A percentile compares a stretch with the other conserved stretches of the same genome.
Conservation (phyloP, 2,797 vertebrate species). For the Channa striata region DNA sequence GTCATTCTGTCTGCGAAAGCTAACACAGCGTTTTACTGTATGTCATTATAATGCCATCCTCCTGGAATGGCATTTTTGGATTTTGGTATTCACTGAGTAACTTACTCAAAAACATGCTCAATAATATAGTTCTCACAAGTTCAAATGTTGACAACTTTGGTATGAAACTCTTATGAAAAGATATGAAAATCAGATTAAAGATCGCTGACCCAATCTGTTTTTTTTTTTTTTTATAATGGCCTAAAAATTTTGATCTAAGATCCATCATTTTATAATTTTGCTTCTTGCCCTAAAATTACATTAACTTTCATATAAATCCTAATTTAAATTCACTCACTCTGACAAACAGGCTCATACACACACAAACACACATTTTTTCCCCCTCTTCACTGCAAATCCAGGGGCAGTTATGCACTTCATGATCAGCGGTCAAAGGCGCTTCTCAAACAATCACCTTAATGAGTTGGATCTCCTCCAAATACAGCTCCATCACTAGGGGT, state of each 20-base stretch:
- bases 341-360: conserved; percentile 1
- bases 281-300: background rate
- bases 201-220: conserved; percentile 16
- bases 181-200: conserved; percentile 34
- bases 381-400: conserved; percentile 51
- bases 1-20: conserved; percentile 47
- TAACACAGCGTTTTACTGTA: conserved; percentile 31
- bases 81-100: conserved; percentile 26
- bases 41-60: conserved; percentile 34
- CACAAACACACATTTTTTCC: conserved; percentile 8
- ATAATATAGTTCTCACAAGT: conserved; percentile 18
- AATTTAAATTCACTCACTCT: background rate
- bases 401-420: conserved; percentile 76
- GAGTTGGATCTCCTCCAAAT: conserved; percentile 74
- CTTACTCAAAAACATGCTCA: conserved; percentile 16
- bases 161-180: conserved; percentile 17
- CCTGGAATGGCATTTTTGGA: conserved; percentile 19
- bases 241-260: conserved; percentile 9
- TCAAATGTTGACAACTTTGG: conserved; percentile 22
- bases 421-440: conserved; percentile 74
- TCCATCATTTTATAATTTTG: conserved; percentile 4
- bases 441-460: conserved; percentile 79
- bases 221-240: conserved; percentile 1
- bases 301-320: conserved; percentile 7
- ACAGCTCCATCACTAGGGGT: conserved; percentile 55